Evolutionary conservation across 2,113 vertebrate species (phyloP).

Genomic region (Centropus bengalensis): DNA sequence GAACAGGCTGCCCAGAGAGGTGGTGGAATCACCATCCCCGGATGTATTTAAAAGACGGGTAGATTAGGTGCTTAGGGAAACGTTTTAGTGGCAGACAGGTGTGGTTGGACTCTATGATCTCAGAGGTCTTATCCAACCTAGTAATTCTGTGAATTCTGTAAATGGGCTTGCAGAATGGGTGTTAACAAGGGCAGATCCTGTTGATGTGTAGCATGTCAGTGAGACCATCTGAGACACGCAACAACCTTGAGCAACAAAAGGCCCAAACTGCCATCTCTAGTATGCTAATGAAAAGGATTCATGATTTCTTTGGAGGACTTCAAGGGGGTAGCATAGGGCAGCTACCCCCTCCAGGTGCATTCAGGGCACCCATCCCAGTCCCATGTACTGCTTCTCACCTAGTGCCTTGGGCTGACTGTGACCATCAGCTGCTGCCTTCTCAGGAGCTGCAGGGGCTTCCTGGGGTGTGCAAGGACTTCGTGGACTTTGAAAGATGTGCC

Average conservation of each 20-base stretch:
- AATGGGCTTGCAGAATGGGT: background rate
- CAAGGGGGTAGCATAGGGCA: background rate
- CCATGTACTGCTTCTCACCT: background rate
- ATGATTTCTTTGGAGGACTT: background rate
- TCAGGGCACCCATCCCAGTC: background rate
- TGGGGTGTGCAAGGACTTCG: background rate
- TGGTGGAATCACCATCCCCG: too few species aligned
- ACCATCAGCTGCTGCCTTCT: too few species aligned
- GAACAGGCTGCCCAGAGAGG: too few species aligned
- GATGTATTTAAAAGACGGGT: too few species aligned
- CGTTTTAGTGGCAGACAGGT: too few species aligned
- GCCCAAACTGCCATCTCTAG: background rate
- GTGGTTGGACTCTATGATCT: too few species aligned
- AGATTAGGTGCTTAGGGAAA: too few species aligned
- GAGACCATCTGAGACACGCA: background rate
- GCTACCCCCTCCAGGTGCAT: background rate
- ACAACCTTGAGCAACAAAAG: background rate
- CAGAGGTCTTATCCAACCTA: too few species aligned
- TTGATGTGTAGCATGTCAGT: rapidly evolving
- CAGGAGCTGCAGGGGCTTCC: background rate
- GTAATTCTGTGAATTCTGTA: too few species aligned
- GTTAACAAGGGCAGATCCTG: background rate
- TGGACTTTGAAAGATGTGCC: background rate
- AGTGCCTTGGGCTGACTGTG: too few species aligned
- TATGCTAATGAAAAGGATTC: background rate